These are phyloP conservation scores for Stramonita haemastoma DNA, from an alignment of 2,888 invertebrate genomes.

Conservation along the genomic window DNA sequence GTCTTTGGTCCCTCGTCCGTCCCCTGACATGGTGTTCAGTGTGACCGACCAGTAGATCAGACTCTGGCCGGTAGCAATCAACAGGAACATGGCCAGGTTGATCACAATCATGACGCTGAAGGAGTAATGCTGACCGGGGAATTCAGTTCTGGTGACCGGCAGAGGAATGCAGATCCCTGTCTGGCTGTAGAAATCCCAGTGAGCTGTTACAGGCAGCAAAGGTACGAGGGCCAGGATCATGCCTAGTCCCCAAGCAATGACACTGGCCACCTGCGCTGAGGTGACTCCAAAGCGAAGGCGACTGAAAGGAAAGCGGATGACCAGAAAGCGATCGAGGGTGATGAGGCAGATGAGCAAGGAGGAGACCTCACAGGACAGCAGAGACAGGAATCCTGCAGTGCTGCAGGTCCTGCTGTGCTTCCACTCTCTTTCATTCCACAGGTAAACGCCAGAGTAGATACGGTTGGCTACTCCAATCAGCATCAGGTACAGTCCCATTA, in stretches of 20 bases:
- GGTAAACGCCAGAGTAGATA: constrained; percentile 55
- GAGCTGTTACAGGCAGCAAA: constrained; percentile 55
- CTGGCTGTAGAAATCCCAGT: constrained; percentile 65
- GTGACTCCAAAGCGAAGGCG: constrained; percentile 55
- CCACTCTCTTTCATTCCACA: constrained; percentile 59
- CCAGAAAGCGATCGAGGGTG: constrained; percentile 82
- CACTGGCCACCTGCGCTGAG: constrained; percentile 57
- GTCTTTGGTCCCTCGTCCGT: neutral
- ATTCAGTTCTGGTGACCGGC: constrained; percentile 71
- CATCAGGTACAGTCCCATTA: constrained; percentile 59
- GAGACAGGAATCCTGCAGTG: constrained; percentile 57
- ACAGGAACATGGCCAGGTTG: constrained; percentile 69
- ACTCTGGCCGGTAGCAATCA: constrained; percentile 70
- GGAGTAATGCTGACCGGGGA: constrained; percentile 74
- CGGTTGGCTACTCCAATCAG: constrained; percentile 57
- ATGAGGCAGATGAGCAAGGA: constrained; percentile 82
- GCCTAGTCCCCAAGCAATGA: constrained; percentile 63
- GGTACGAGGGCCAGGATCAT: constrained; percentile 67
- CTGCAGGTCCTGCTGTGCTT: constrained; percentile 53
- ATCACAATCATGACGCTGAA: constrained; percentile 62
- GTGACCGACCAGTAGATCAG: neutral
- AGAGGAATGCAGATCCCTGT: constrained; percentile 73
- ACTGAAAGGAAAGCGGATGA: constrained; percentile 82
- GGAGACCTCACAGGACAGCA: constrained; percentile 81
- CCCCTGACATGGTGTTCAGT: neutral